Evolutionary conservation across 2,113 vertebrate genomes (phyloP).

Genomic region (Deroptyus accipitrinus): DNA sequence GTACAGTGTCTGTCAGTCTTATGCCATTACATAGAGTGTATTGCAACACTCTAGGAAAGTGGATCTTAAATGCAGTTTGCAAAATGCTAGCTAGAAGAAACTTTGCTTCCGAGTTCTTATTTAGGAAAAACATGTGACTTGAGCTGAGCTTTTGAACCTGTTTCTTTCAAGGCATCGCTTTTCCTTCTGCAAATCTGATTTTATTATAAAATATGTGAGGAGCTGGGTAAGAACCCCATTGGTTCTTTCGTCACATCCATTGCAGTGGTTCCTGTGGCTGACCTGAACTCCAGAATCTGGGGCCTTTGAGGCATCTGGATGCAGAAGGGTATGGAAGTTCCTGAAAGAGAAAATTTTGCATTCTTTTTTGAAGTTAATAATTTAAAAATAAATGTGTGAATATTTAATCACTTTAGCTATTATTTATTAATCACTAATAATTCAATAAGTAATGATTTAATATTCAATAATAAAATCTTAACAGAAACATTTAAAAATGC

Average conservation of each 20-base stretch:
- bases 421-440: not conserved
- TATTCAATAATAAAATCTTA: not conserved
- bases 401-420: not conserved
- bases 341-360: not conserved
- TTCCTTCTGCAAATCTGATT: not conserved
- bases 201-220: not conserved
- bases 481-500: not conserved
- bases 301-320: not conserved
- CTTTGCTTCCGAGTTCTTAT: not conserved
- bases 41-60: not conserved
- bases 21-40: not conserved
- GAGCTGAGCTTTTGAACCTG: not conserved
- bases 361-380: rapidly evolving
- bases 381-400: not conserved
- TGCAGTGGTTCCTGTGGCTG: not conserved
- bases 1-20: not conserved
- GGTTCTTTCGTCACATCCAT: not conserved
- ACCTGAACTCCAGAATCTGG: not conserved
- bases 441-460: not conserved
- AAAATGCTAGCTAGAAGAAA: not conserved
- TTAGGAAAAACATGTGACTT: not conserved
- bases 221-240: not conserved
- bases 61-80: not conserved
- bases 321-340: not conserved
- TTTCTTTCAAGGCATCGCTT: not conserved